Conservation (phyloP, 2,797 vertebrate genomes). For the Trematomus bernacchii region DNA sequence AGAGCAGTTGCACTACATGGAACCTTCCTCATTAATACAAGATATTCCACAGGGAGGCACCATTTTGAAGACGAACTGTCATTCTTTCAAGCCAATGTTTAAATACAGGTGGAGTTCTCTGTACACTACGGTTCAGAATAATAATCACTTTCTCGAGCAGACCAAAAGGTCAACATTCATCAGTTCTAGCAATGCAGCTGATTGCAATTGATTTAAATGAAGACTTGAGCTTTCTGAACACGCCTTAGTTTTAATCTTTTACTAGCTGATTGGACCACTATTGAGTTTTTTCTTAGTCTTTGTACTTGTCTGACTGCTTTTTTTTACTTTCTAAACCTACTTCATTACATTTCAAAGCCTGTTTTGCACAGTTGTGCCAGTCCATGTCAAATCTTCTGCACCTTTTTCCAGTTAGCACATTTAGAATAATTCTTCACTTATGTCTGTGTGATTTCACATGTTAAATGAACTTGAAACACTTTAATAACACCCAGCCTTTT, state of each 20-base stretch:
- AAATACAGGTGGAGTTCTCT: conserved; percentile 13
- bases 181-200: conserved; percentile 9
- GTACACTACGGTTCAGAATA: neutral
- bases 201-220: conserved; percentile 37
- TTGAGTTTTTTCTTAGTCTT: conserved; percentile 2
- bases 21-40: conserved; percentile 65
- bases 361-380: conserved; percentile 8
- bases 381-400: neutral
- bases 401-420: neutral
- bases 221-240: conserved; percentile 13
- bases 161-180: conserved; percentile 32
- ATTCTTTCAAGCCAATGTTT: conserved; percentile 40
- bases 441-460: neutral
- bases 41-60: conserved; percentile 60
- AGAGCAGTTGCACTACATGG: conserved; percentile 62
- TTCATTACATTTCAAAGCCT: neutral
- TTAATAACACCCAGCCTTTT: neutral
- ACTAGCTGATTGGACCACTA: neutral
- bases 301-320: neutral
- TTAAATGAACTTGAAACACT: conserved; percentile 2
- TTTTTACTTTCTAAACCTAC: neutral
- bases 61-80: conserved; percentile 44
- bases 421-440: neutral
- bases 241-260: neutral
- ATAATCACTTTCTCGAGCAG: neutral